Conservation (phyloP, 2,113 vertebrate species). For the Pelvicachromis taeniatus region DNA sequence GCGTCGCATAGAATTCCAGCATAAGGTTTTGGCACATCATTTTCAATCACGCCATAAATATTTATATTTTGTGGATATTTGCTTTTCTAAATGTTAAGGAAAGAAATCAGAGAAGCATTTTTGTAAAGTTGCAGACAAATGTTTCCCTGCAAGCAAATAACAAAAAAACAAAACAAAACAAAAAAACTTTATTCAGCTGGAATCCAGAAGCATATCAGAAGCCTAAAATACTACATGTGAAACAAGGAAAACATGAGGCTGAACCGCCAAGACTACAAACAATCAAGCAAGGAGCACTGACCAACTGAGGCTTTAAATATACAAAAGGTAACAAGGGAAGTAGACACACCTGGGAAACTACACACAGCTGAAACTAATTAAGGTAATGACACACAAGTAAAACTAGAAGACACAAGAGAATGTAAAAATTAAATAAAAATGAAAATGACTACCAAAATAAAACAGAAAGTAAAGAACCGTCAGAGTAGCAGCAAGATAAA, state of each 20-base stretch:
- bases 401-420: neutral
- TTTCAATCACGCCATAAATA: neutral
- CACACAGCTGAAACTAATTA: neutral
- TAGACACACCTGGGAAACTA: neutral
- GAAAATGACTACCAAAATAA: neutral
- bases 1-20: conserved; percentile 8
- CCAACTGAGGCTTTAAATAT: neutral
- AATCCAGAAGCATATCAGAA: neutral
- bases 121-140: neutral
- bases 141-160: neutral
- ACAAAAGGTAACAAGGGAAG: neutral
- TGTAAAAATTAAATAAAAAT: neutral
- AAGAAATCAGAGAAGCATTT: neutral
- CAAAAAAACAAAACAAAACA: too few species aligned
- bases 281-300: neutral
- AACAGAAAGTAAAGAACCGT: neutral
- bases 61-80: neutral
- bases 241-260: neutral
- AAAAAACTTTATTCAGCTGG: neutral
- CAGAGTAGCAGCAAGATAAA: neutral
- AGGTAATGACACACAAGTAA: neutral
- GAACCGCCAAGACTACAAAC: neutral
- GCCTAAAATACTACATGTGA: neutral
- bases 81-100: neutral
- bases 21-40: neutral